Conservation (phyloP, 2,113 vertebrate genomes). For the Xiphophorus hellerii region DNA sequence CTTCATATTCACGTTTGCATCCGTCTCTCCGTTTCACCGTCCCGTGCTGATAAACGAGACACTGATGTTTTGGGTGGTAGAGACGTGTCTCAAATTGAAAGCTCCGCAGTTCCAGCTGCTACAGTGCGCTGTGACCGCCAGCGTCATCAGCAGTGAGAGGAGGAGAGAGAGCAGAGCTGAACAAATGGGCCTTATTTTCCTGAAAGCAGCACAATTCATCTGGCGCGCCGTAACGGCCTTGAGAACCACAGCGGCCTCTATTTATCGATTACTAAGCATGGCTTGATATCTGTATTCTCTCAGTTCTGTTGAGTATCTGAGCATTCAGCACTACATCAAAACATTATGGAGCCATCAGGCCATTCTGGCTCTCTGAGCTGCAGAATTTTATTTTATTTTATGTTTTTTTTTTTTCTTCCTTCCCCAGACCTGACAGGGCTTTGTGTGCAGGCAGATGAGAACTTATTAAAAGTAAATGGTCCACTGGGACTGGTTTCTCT, state of each 20-base stretch:
- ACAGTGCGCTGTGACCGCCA: constrained; percentile 19
- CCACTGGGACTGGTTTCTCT: constrained; percentile 56
- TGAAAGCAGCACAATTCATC: constrained; percentile 16
- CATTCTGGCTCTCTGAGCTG: constrained; percentile 32
- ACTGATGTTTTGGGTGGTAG: constrained; percentile 44
- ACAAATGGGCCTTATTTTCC: constrained; percentile 28
- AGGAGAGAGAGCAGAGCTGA: constrained; percentile 27
- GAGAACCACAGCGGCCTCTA: constrained; percentile 16
- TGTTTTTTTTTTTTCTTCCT: not conserved
- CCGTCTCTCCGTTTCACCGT: constrained; percentile 33
- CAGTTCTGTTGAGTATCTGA: constrained; percentile 27
- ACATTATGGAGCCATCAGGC: constrained; percentile 48
- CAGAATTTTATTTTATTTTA: not conserved
- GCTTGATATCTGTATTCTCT: constrained; percentile 53
- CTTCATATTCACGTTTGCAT: constrained; percentile 2
- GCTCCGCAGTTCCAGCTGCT: constrained; percentile 12
- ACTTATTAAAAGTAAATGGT: constrained; percentile 70
- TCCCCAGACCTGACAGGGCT: constrained; percentile 35
- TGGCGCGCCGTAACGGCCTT: constrained; percentile 6
- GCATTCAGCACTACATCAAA: constrained; percentile 49
- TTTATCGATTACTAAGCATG: constrained; percentile 53
- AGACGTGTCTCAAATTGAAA: constrained; percentile 40
- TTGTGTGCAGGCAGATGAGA: constrained; percentile 70
- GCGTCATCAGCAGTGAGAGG: constrained; percentile 21
- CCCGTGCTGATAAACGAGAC: constrained; percentile 27